These are phyloP conservation scores for Urocynchramus pylzowi DNA, from an alignment of 2,113 vertebrate species.

Conservation along the genomic window DNA sequence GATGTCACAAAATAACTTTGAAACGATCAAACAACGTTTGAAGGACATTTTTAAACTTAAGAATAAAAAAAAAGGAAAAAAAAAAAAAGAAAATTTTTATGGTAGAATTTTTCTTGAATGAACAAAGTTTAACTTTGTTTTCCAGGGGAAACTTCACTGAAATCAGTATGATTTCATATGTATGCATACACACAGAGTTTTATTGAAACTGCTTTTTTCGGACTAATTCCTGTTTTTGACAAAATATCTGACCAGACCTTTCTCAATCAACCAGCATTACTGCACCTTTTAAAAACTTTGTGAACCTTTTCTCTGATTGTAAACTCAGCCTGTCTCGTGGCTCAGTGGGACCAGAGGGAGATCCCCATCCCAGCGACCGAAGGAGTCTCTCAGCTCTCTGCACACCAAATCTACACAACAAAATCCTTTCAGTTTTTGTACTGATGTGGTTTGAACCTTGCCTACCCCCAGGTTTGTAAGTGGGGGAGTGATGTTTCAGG, in stretches of 20 bases:
- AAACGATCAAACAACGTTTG: background rate
- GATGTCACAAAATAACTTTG: background rate
- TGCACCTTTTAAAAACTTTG: conserved; percentile 23
- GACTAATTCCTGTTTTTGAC: background rate
- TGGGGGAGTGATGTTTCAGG: background rate
- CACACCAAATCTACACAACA: background rate
- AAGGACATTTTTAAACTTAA: conserved; percentile 3
- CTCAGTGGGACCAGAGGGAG: background rate
- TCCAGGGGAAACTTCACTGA: conserved; percentile 32
- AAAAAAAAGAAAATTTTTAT: background rate
- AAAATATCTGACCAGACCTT: background rate
- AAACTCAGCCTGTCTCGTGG: background rate
- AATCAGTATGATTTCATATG: conserved; percentile 37
- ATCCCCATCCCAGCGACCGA: background rate
- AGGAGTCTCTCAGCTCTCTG: background rate
- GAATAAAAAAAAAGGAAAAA: background rate
- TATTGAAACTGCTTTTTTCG: conserved; percentile 9
- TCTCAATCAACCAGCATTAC: conserved; percentile 14
- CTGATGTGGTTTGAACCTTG: background rate
- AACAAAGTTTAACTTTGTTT: conserved; percentile 59
- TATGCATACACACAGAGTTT: conserved; percentile 2
- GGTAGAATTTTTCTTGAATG: conserved; percentile 40
- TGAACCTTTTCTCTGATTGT: background rate
- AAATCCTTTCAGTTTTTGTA: background rate
- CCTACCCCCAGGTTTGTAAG: background rate